Evolutionary conservation across 1,140 invertebrate genomes (phyloP), one percentile per base, ranked within the genome.

Genomic region (Scaptomyza hsui): DNA sequence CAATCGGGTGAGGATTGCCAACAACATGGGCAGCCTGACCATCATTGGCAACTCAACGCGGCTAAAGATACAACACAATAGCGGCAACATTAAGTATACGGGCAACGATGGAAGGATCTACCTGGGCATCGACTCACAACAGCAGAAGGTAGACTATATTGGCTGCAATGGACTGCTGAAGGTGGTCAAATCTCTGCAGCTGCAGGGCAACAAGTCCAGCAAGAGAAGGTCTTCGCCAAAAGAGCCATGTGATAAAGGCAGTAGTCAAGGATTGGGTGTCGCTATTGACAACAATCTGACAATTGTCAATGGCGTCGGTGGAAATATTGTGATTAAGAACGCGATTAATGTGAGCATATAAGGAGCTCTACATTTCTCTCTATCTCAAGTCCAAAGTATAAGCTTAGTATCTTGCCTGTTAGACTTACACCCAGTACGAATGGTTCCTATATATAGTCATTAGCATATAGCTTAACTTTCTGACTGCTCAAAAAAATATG

Each of bases 81-180:
- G 56, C 21, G 89, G 88, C 1, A 4, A 52, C 3, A 65, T 91
- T 3, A 75, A 78, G 47, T 91, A 91, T 39, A 91, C 80, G 9
- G 90, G 90, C 3, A 91, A 91, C 32, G 80, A 90, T 68, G 90
- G 90, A 3, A 65, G 85, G n/a, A 89, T 91, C 41, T 86, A 88
- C 37, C 26, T 91, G 64, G 90, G 90, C 37, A 89, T 73, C 26
- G 68, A 75, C 3, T 91, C 90, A 2, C 42, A 52, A 15, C 71
- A 89, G 47, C 85, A 82, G 64, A 41, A 19, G 4, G 83, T 91
- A 15, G 88, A 91, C 57, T 91, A 91, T 21, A 89, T 75, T 9
- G 90, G 90, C 19, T 89, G 82, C 61, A 91, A 91, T 67, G 90
- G 90, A 1, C 32, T 86, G 37, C 53, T 91, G 4, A 91, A 91